These are phyloP conservation scores for Sternotherus odoratus DNA, from an alignment of 2,797 vertebrate species.

Conservation along the genomic window DNA sequence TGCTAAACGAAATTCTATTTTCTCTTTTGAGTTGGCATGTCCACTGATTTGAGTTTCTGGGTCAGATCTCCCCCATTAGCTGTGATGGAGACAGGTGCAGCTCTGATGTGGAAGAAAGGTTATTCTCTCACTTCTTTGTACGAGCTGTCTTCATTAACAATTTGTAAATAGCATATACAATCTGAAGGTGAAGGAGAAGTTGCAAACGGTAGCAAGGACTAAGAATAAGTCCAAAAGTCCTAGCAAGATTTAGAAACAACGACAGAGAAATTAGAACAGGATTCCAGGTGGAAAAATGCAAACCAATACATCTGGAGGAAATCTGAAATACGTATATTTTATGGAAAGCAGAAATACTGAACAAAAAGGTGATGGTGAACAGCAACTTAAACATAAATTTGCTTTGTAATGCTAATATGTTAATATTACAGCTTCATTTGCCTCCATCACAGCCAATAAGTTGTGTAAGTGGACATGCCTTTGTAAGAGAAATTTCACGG, in stretches of 20 bases:
- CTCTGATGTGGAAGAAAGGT: slow-evolving; percentile 15
- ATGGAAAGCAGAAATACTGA: not conserved
- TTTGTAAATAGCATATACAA: not conserved
- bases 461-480: slow-evolving; percentile 29
- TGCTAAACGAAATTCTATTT: not conserved
- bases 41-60: not conserved
- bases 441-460: slow-evolving; percentile 33
- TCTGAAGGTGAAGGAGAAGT: not conserved
- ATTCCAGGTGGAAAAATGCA: not conserved
- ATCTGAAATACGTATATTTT: not conserved
- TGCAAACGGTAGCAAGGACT: slow-evolving; percentile 17
- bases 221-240: not conserved
- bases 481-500: slow-evolving; percentile 30
- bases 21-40: slow-evolving; percentile 29
- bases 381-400: not conserved
- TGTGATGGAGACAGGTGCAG: slow-evolving; percentile 44
- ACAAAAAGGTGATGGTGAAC: not conserved
- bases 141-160: not conserved
- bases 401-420: slow-evolving; percentile 6
- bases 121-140: not conserved
- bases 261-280: not conserved
- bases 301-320: not conserved
- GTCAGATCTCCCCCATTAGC: not conserved
- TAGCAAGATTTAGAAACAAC: slow-evolving; percentile 18
- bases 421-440: slow-evolving; percentile 46